Base-by-base conservation (phyloP, 2,797 vertebrate genomes). In the Pangasius djambal region DNA sequence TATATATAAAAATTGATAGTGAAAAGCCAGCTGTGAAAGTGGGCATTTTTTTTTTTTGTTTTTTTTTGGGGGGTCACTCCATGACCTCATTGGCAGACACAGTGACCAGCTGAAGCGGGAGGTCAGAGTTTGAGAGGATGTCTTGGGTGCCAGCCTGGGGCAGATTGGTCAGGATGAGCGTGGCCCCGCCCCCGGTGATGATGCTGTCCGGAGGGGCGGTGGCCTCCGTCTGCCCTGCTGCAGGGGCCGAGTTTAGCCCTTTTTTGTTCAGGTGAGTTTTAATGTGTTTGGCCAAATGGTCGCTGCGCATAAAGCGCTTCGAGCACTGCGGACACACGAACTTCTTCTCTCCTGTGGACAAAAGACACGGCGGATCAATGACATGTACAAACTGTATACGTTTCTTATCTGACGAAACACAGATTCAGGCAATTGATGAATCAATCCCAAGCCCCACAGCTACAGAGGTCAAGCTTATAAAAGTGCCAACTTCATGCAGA, bases 241-340 rank as follows among this genome's bases (percentile, higher is more conserved):
- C 95, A 94, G 97, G 95, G 93, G 96, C 96, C 83, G 97, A 93
- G 84, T 97, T 97, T 92, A 96, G 97, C 94, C 97, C 97, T 95
- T 99, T 99, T 97, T 99, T 99, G 96, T 99, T 99, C 95, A 98
- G 97, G 96, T 99, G 99, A 95, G 98, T 99, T 98, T 99, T 99
- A 97, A 99, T 99, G 95, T 99, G 99, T 97, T 99, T 99, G 97
- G 98, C 98, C 97, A 99, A 97, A 94, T 99, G 99, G 94, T 99
- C 98, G 94, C 99, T 99, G 93, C 99, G 97, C 98, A 85, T 85
- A 4, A 85, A 99, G 94, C 98, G 96, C 95, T 99, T 99, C 90
- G 98, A 98, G 95, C 99, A 99, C 95, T 99, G 98, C 15, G 95
- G 97, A 96, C 98, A 99, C 95, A 99, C 98, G 93, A 99, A 99